Evolutionary conservation across 2,888 invertebrate genomes (phyloP).

Genomic region (Agrochola macilenta): DNA sequence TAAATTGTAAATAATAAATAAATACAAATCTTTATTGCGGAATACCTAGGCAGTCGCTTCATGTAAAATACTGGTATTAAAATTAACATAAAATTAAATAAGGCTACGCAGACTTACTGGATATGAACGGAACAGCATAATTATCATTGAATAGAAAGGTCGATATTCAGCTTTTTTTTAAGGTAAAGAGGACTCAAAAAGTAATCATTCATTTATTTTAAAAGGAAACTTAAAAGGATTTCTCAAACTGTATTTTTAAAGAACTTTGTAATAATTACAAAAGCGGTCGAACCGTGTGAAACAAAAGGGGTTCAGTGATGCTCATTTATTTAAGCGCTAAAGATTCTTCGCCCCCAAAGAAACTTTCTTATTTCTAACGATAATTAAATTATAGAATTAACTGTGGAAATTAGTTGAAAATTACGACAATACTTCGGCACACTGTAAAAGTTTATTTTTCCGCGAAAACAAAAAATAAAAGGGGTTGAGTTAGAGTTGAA

Average conservation of each 20-base stretch:
- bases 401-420: constrained; percentile 69
- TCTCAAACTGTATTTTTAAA: constrained; percentile 69
- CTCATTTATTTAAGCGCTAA: constrained; percentile 78
- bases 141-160: neutral
- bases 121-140: neutral
- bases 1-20: neutral
- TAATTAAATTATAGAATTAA: constrained; percentile 74
- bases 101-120: neutral
- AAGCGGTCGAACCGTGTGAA: constrained; percentile 71
- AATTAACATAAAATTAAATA: no score
- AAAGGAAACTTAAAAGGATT: constrained; percentile 50
- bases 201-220: constrained; percentile 4
- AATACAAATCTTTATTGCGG: no score
- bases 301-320: constrained; percentile 76
- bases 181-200: neutral
- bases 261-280: constrained; percentile 75
- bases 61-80: no score
- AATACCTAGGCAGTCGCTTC: no score
- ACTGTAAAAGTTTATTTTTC: constrained; percentile 58
- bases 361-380: constrained; percentile 75
- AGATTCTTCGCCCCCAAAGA: constrained; percentile 72
- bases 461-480: constrained; percentile 36
- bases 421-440: constrained; percentile 65
- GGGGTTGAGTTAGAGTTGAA: constrained; percentile 31
- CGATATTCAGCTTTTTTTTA: no score